Conservation (phyloP, 2,113 vertebrate genomes). For the Nothobranchius furzeri region DNA sequence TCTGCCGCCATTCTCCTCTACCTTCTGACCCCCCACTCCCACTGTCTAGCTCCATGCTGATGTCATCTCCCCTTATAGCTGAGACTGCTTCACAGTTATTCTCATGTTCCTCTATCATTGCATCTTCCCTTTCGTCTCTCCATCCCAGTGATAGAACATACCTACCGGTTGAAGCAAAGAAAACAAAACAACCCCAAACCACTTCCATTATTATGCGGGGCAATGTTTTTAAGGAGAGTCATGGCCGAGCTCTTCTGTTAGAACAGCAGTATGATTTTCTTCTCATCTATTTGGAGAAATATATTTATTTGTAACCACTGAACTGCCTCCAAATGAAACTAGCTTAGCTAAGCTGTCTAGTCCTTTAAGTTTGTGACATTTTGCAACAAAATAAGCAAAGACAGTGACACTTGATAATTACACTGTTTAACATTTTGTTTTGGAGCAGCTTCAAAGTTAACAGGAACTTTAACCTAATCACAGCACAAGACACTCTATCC, state of each 20-base stretch:
- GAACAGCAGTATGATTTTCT: background rate
- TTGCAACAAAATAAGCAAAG: too few species aligned
- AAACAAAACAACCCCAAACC: slow-evolving; percentile 28
- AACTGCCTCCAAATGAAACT: slow-evolving; percentile 4
- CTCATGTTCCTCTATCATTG: slow-evolving; percentile 42
- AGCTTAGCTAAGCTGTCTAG: background rate
- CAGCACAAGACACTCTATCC: too few species aligned
- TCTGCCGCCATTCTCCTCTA: slow-evolving; percentile 24
- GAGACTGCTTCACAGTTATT: slow-evolving; percentile 44
- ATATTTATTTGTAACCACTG: slow-evolving; percentile 1
- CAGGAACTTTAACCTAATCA: too few species aligned
- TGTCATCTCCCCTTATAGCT: slow-evolving; percentile 46
- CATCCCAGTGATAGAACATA: slow-evolving; percentile 34
- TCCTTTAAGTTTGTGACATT: too few species aligned
- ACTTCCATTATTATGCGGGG: slow-evolving; percentile 44
- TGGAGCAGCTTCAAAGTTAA: too few species aligned
- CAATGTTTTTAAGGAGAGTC: slow-evolving; percentile 32
- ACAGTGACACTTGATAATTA: too few species aligned
- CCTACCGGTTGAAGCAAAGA: slow-evolving; percentile 32
- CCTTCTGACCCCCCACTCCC: slow-evolving; percentile 36
- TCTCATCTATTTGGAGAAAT: background rate
- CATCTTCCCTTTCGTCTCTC: slow-evolving; percentile 33
- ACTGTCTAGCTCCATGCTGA: slow-evolving; percentile 46
- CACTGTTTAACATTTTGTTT: too few species aligned
- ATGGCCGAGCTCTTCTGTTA: slow-evolving; percentile 38